A percentile compares a stretch with the other conserved stretches of the same genome.
These are phyloP conservation scores for Leptinotarsa defecta DNA, from an alignment of 1,140 invertebrate species.

Conservation along the genomic window DNA sequence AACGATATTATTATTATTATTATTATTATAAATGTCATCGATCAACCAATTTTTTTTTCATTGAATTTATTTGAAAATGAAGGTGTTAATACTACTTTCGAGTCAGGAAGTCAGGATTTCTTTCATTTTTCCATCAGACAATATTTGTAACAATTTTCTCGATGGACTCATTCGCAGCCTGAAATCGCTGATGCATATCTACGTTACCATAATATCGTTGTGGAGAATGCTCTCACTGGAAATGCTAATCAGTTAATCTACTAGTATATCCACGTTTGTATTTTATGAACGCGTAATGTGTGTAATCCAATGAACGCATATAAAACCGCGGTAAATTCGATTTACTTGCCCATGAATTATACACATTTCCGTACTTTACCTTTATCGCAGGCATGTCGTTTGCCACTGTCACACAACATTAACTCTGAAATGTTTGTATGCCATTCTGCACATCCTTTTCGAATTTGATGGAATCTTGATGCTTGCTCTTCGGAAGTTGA, in stretches of 20 bases:
- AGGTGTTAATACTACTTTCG: no score
- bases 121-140: no score
- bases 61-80: no score
- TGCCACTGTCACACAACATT: constrained; percentile 1
- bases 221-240: not conserved
- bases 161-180: not conserved
- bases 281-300: constrained; percentile 1
- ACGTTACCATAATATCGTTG: not conserved
- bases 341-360: constrained; percentile 8
- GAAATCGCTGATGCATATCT: not conserved
- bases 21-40: no score
- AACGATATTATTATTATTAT: no score
- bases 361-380: constrained; percentile 8
- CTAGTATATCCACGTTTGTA: constrained; percentile 8
- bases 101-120: no score
- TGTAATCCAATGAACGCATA: constrained; percentile 8
- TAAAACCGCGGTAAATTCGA: constrained; percentile 1
- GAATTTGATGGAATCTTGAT: not conserved
- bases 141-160: no score
- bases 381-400: not conserved
- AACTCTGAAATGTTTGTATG: not conserved
- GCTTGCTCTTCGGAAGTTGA: not conserved
- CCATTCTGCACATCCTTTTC: not conserved
- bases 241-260: not conserved
- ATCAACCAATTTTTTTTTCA: no score